Base-by-base conservation (phyloP, 2,113 vertebrate genomes). In the Trachemys scripta region DNA sequence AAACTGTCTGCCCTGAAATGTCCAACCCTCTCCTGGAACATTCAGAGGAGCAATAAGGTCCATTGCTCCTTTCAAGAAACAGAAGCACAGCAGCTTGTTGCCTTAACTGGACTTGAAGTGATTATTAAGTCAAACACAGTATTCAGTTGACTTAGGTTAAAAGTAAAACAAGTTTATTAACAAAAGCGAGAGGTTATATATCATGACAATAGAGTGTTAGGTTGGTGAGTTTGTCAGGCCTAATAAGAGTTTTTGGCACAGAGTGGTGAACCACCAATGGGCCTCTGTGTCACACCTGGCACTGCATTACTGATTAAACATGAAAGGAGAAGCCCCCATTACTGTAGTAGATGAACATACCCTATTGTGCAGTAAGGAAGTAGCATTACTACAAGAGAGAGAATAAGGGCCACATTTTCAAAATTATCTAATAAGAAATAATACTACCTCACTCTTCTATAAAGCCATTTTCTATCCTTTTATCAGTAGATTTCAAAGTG, bases 351-450 rank as follows among this genome's bases (percentile, higher is more conserved):
- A 72, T 89, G 51, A 89, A 56, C 95, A 89, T 90, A 56, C 72
- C 57, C 89, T 0, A 1, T 65, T 88, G 45, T 78, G 72, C 16
- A 79, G 24, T 53, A 80, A 78, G 20, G 90, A 92, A 7, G 62
- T 19, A 69, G 8, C 35, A 10, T 78, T 19, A 12, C 31, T 92
- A 50, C 72, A 95, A 62, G 12, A 13, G 78, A 75, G 89, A 65
- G 57, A 80, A 53, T 62, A 62, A 35, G 59, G 80, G 92, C 89
- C 90, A 54, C 3, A 27, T 93, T 93, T 95, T 90, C 50, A 72
- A 5, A 53, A 20, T 53, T 1, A 0, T 76, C 91, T 31, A 10
- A 12, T 85, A 65, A 35, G 19, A 35, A 19, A 65, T 16, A 62
- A n/a, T 65, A 19, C 31, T 35, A 31, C 31, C 29, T 62, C 14